Base-by-base conservation (phyloP, 2,797 vertebrate species). In the Diplodus puntazzo region DNA sequence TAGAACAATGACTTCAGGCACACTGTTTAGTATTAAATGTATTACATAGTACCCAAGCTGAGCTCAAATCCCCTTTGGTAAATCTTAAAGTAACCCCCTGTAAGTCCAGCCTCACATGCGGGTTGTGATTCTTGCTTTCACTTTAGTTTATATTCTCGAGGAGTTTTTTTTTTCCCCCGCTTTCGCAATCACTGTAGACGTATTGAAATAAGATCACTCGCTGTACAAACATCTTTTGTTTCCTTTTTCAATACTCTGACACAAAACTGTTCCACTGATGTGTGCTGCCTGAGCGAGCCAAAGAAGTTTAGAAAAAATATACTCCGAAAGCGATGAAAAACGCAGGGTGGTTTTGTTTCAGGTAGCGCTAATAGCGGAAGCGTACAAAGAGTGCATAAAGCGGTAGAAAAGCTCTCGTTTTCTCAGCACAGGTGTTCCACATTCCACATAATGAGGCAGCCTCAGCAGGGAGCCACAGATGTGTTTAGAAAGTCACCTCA, bases 391-490 rank as follows among this genome's bases (percentile, higher is more conserved):
- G 64, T 58, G 75, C 48, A 65, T 76, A 75, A 83, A 39, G 39
- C 10, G 39, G 67, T 71, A 76, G 74, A 63, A 50, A 81, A 78
- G 20, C 43, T 16, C 20, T 42, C 6, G 30, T 75, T 81, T 67
- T 86, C 77, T 80, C 78, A 58, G 69, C 76, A 86, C 87, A 91
- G 90, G 91, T 92, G 89, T 89, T 90, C 77, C 65, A 89, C 80
- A 88, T 92, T 87, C 70, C 73, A 61, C 72, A 76, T 88, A 92
- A 93, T 90, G 86, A 89, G 88, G 82, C 74, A 23, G 87, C 65
- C 77, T 66, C 87, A 85, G 88, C 85, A 60, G 88, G 90, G 87
- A 84, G 75, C 78, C 65, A 46, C 83, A 75, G 75, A 80, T 78
- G 88, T 73, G 88, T 79, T 85, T 81, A 69, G 69, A 87, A 81